Evolutionary conservation across 2,888 invertebrate genomes (phyloP).

Genomic region (Drosophila putrida): DNA sequence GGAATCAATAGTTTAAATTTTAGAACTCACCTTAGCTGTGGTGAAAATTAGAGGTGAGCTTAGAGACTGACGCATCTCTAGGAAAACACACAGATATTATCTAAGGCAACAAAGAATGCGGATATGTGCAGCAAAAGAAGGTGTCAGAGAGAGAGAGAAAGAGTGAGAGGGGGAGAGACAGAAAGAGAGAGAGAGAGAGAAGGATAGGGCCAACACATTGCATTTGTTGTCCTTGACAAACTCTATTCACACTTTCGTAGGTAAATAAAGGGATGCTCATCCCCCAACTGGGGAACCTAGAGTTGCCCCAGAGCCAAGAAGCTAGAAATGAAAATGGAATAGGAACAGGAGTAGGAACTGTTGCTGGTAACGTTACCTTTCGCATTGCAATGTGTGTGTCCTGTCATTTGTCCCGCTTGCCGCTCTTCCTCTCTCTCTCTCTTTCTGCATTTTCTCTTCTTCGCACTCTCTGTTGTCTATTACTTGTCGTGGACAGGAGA

Average conservation of each 20-base stretch:
- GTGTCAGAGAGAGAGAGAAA: not conserved
- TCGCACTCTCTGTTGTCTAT: not conserved
- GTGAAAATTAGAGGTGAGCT: not conserved
- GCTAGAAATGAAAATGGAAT: not conserved
- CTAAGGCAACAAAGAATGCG: slow-evolving; percentile 1
- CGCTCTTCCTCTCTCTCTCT: not conserved
- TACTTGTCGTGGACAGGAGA: slow-evolving; percentile 1
- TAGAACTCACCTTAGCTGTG: too few relatives aligned
- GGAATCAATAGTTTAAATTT: too few relatives aligned
- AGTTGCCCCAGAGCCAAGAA: slow-evolving; percentile 7
- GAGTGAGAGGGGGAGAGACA: not conserved
- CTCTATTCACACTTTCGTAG: slow-evolving; percentile 71
- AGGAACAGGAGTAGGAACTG: not conserved
- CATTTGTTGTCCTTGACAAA: slow-evolving; percentile 77
- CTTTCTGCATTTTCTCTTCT: not conserved
- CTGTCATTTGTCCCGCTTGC: not conserved
- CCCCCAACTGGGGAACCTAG: not conserved
- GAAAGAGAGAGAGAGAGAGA: not conserved
- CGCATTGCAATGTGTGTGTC: slow-evolving; percentile 63
- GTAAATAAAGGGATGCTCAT: slow-evolving; percentile 47
- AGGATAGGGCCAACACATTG: slow-evolving; percentile 48
- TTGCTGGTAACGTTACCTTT: slow-evolving; percentile 50
- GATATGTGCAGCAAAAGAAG: not conserved
- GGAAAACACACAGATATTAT: slow-evolving; percentile 26
- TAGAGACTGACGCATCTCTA: not conserved